Percentiles rank a stretch among this genome's conserved stretches.
phyloP scores from a whole-genome alignment of 1,140 invertebrate species.

The Brachionus asplanchnoidis region DNA sequence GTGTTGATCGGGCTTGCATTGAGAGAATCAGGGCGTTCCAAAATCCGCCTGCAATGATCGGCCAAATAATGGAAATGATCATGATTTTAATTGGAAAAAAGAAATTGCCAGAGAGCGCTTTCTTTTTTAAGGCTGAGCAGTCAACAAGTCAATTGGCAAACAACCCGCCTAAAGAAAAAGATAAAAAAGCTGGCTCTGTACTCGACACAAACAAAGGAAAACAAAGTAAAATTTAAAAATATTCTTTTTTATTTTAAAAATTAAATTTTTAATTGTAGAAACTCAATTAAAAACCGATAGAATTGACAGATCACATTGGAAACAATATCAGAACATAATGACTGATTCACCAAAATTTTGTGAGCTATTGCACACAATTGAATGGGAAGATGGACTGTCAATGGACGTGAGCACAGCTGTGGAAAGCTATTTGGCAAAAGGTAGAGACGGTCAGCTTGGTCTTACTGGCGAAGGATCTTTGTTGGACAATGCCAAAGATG shows the following conservation, averaged over 20 bases:
- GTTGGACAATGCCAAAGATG: conserved; percentile 50
- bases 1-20: conserved; percentile 54
- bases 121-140: conserved; percentile 5
- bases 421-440: conserved; percentile 53
- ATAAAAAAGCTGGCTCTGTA: conserved; percentile 14
- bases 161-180: conserved; percentile 14
- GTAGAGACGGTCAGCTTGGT: conserved; percentile 53
- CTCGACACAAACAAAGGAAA: neutral
- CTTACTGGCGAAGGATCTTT: conserved; percentile 55
- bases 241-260: neutral
- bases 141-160: neutral
- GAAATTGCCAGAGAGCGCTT: conserved; percentile 13
- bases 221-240: neutral
- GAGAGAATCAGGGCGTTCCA: conserved; percentile 51
- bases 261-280: neutral
- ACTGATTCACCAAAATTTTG: conserved; percentile 54
- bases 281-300: conserved; percentile 24
- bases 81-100: conserved; percentile 42
- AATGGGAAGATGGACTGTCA: conserved; percentile 55
- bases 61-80: conserved; percentile 55
- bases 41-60: conserved; percentile 54
- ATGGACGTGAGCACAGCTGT: conserved; percentile 53
- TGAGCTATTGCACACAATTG: conserved; percentile 56
- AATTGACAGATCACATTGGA: conserved; percentile 48
- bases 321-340: conserved; percentile 52